A percentile compares a stretch with the other conserved stretches of the same genome.
Evolutionary conservation across 2,888 invertebrate species (phyloP).

Genomic region (Iphiclides podalirius): DNA sequence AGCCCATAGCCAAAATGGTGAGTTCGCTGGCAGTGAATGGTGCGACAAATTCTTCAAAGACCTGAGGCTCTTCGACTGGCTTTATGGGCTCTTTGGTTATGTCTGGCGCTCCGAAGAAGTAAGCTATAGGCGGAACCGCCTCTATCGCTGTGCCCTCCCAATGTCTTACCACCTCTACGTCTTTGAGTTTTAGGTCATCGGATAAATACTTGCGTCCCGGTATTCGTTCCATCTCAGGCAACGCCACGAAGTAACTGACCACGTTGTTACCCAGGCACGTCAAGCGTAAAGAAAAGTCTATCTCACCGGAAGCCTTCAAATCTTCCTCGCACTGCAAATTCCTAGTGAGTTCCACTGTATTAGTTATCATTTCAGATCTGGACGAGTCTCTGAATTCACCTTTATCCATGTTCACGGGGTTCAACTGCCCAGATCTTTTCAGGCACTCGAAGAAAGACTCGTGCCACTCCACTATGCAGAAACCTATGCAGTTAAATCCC

Average conservation of each 20-base stretch:
- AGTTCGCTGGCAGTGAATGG: conserved; percentile 64
- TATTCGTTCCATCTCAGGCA: conserved; percentile 71
- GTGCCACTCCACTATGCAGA: conserved; percentile 60
- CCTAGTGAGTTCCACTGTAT: conserved; percentile 57
- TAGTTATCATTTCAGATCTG: conserved; percentile 60
- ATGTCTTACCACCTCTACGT: conserved; percentile 68
- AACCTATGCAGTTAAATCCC: conserved; percentile 56
- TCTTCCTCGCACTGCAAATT: conserved; percentile 68
- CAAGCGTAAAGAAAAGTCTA: conserved; percentile 61
- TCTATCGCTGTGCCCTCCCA: conserved; percentile 71
- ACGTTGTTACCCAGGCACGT: conserved; percentile 65
- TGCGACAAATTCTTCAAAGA: conserved; percentile 64
- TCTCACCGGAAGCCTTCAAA: conserved; percentile 65
- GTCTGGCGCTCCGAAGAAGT: conserved; percentile 68
- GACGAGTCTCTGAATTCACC: conserved; percentile 60
- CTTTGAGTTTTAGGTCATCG: conserved; percentile 66
- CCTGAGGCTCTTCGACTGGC: conserved; percentile 46
- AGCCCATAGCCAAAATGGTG: conserved; percentile 71
- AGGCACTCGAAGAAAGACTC: conserved; percentile 60
- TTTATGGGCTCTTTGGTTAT: conserved; percentile 60
- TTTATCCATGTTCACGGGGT: conserved; percentile 63
- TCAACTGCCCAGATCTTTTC: conserved; percentile 51
- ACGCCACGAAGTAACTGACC: conserved; percentile 57
- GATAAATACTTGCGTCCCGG: conserved; percentile 66
- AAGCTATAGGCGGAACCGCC: conserved; percentile 61